A percentile compares a stretch with the other conserved stretches of the same genome.
Conservation (phyloP, 2,797 vertebrate species). For the Sebastes baramenuke region DNA sequence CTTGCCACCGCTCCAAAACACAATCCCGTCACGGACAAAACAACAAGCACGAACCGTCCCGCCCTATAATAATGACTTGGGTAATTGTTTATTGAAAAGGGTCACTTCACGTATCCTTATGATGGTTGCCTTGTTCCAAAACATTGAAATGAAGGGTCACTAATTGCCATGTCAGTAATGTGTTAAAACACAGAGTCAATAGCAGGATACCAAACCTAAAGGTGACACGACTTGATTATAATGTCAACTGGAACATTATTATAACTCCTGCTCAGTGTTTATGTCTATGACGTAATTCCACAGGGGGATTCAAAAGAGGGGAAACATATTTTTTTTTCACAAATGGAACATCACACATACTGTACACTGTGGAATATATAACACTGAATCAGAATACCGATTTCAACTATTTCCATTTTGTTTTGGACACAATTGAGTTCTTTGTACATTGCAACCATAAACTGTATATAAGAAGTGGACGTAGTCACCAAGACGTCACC, state of each 20-base stretch:
- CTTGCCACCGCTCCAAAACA: conserved; percentile 55
- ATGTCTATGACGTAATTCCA: conserved; percentile 69
- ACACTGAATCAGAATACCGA: conserved; percentile 38
- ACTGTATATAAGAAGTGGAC: no score
- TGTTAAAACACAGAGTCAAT: conserved; percentile 16
- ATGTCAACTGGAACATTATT: conserved; percentile 73
- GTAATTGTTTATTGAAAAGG: conserved; percentile 60
- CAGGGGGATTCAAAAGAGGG: conserved; percentile 30
- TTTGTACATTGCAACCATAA: neutral
- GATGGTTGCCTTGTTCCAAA: conserved; percentile 37
- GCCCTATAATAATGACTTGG: conserved; percentile 59
- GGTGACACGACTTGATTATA: conserved; percentile 62
- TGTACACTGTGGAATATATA: conserved; percentile 65
- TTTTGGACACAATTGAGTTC: conserved; percentile 29
- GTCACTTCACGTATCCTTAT: conserved; percentile 42
- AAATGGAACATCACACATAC: conserved; percentile 49
- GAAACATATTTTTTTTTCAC: conserved; percentile 50
- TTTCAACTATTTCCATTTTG: conserved; percentile 35
- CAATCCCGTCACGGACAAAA: conserved; percentile 11
- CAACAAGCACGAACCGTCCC: conserved; percentile 37
- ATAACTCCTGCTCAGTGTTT: conserved; percentile 63
- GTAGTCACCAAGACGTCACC: no score
- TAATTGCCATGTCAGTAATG: conserved; percentile 10
- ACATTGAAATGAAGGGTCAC: conserved; percentile 24
- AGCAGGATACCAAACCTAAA: conserved; percentile 28